Evolutionary conservation across 2,797 vertebrate species (phyloP).

Genomic region (Acanthurus lineatus): DNA sequence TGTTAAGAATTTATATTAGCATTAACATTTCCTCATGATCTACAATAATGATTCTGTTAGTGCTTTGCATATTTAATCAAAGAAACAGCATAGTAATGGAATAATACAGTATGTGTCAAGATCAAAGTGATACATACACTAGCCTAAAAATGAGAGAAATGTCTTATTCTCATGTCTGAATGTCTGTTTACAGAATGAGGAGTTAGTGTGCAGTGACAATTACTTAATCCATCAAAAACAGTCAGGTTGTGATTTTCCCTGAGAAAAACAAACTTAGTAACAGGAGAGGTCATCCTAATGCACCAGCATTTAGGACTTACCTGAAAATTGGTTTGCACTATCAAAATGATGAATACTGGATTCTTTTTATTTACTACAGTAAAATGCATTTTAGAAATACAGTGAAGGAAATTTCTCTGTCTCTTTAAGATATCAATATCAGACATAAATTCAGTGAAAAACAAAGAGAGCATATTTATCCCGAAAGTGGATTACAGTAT

Average conservation of each 20-base stretch:
- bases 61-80: constrained; percentile 50
- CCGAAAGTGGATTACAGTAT: constrained; percentile 61
- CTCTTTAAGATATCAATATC: constrained; percentile 24
- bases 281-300: constrained; percentile 12
- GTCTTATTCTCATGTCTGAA: not conserved
- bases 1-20: constrained; percentile 14
- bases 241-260: constrained; percentile 66
- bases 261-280: constrained; percentile 60
- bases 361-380: constrained; percentile 41
- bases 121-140: not conserved
- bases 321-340: constrained; percentile 38
- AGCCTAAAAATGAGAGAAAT: constrained; percentile 9
- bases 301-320: constrained; percentile 30
- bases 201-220: constrained; percentile 22
- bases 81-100: constrained; percentile 19
- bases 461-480: constrained; percentile 27
- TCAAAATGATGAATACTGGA: constrained; percentile 26
- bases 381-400: constrained; percentile 51
- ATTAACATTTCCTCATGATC: constrained; percentile 11
- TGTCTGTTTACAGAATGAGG: not conserved
- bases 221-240: constrained; percentile 30
- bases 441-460: constrained; percentile 46
- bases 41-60: constrained; percentile 27
- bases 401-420: constrained; percentile 28
- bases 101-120: constrained; percentile 42